Conservation (phyloP, 2,113 vertebrate species). For the Pedetes capensis region DNA sequence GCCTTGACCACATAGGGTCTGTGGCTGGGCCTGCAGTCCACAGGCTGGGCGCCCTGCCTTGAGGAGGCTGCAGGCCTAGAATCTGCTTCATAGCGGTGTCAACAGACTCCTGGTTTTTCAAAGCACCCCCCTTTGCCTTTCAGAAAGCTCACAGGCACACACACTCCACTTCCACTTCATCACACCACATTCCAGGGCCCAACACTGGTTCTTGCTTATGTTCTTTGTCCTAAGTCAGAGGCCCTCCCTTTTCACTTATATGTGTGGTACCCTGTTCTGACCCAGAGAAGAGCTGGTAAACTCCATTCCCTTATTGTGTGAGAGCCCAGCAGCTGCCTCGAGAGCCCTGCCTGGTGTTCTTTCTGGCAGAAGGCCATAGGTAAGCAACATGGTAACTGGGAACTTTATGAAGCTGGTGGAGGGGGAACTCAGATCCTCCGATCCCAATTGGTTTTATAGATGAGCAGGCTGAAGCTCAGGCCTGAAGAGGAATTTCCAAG, state of each 20-base stretch:
- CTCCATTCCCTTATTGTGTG: background rate
- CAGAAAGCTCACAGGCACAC: background rate
- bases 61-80: background rate
- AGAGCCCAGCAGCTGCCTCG: no score
- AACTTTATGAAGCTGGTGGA: background rate
- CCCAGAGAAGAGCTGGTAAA: background rate
- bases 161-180: background rate
- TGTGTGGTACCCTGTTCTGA: background rate
- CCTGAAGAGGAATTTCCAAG: background rate
- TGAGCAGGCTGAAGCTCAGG: background rate
- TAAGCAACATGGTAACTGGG: background rate
- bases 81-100: background rate
- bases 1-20: background rate
- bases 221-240: background rate
- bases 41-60: background rate
- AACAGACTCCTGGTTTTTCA: background rate
- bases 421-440: background rate
- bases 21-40: background rate
- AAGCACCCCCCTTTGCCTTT: background rate
- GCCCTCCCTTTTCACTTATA: background rate
- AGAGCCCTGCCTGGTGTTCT: background rate
- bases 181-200: background rate
- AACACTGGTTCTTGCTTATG: background rate
- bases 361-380: background rate
- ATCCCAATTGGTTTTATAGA: background rate